Percentiles rank a stretch among this genome's conserved stretches.
These are phyloP conservation scores for Amaurobius ferox DNA, from an alignment of 2,888 invertebrate species.

Conservation along the genomic window DNA sequence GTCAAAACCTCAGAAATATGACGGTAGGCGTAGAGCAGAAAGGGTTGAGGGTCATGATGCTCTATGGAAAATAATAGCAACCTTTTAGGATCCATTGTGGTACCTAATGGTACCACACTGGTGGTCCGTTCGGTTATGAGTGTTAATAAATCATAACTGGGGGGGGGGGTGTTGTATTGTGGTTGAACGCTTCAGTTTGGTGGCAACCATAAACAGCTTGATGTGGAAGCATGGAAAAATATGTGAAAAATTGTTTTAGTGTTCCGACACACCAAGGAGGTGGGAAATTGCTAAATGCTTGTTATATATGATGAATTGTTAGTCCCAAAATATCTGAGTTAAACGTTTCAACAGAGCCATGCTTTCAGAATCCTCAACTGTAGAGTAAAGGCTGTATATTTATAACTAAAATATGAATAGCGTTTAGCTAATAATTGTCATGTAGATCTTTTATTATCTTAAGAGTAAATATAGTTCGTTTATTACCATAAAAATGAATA, in stretches of 20 bases:
- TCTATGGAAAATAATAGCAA: slow-evolving; percentile 48
- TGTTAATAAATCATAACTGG: slow-evolving; percentile 40
- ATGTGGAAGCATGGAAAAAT: background rate
- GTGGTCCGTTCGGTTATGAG: slow-evolving; percentile 23
- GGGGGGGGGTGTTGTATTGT: background rate
- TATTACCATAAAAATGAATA: no score
- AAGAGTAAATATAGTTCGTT: no score
- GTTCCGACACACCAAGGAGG: background rate
- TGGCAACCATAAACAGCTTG: background rate
- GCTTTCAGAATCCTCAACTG: no score
- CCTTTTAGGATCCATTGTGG: slow-evolving; percentile 39
- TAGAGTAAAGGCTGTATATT: no score
- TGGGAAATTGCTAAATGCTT: background rate
- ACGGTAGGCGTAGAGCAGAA: slow-evolving; percentile 47
- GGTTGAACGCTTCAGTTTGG: slow-evolving; percentile 7
- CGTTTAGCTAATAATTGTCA: no score
- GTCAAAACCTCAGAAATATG: slow-evolving; percentile 59
- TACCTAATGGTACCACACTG: slow-evolving; percentile 39
- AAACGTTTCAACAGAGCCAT: no score
- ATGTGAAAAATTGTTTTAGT: background rate
- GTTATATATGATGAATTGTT: background rate
- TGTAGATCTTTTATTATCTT: no score
- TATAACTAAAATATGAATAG: no score
- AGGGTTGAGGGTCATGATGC: slow-evolving; percentile 31
- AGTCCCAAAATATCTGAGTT: no score